Evolutionary conservation across 2,113 vertebrate genomes (phyloP), one percentile per base, ranked within the genome.

Genomic region (Furnarius figulus): DNA sequence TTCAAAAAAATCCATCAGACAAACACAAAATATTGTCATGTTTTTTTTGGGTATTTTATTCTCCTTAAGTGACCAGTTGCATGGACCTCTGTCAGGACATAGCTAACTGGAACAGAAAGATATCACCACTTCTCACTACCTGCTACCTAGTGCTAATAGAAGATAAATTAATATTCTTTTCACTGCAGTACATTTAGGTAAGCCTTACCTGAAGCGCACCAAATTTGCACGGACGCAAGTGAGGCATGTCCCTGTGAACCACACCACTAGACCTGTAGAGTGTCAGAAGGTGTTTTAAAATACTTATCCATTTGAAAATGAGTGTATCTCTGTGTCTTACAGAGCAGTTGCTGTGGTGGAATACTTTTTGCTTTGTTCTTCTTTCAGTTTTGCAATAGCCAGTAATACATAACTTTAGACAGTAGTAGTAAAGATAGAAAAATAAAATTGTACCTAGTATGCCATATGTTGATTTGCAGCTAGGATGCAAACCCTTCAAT

Each of bases 381-480:
- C 72, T 89, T 50, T 76, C 62, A 73, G 53, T 63, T 44, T 79
- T 62, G 46, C 46, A 88, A 62, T 44, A 93, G 30, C 72, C 72
- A 62, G 65, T 59, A 65, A 90, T 78, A 95, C 73, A 85, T 56
- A 94, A 88, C 39, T 89, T 85, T 8, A 94, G 80, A 72, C 39
- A 80, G 77, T 56, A 78, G 67, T 53, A 78, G 87, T 87, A 81
- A 95, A 93, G 71, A 96, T 56, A 95, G 91, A 87, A 93, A 96
- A 78, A 70, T 50, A 71, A 80, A 88, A 92, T 15, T 56, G 56
- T 96, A 92, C 67, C 73, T 90, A 67, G 77, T 46, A 47, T 11
- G 67, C 68, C 92, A 68, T 90, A 93, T 75, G 76, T 59, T 85
- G 82, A 90, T 91, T 76, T 94, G n/a, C 68, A 89, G 53, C 85